Evolutionary conservation across 2,113 vertebrate species (phyloP).

Genomic region (Oryzias celebensis): DNA sequence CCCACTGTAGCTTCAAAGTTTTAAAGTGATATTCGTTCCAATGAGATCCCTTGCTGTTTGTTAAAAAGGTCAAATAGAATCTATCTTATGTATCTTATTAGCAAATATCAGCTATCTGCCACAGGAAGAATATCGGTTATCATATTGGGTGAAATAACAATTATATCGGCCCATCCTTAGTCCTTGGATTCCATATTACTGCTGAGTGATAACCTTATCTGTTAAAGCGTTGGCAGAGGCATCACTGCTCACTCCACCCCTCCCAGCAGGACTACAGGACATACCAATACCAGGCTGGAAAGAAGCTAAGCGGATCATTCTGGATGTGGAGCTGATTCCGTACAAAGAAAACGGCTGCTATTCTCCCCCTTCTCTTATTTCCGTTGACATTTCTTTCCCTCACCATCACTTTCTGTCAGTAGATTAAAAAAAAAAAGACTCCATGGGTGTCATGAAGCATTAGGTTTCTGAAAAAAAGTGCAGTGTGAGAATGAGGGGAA

Average conservation of each 20-base stretch:
- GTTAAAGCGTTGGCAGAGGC: slow-evolving; percentile 15
- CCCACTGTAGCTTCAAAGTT: too few relatives aligned
- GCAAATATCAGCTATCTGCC: too few relatives aligned
- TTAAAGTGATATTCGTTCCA: too few relatives aligned
- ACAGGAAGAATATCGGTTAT: too few relatives aligned
- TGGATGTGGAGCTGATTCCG: slow-evolving; percentile 41
- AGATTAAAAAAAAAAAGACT: slow-evolving; percentile 62
- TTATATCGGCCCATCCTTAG: too few relatives aligned
- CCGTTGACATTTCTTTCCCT: slow-evolving; percentile 14
- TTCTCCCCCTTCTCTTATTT: slow-evolving; percentile 7
- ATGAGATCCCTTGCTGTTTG: too few relatives aligned
- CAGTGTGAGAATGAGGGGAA: slow-evolving; percentile 28
- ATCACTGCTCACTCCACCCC: slow-evolving; percentile 14
- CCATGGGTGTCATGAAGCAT: slow-evolving; percentile 61
- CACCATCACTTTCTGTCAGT: slow-evolving; percentile 45
- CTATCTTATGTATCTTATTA: too few relatives aligned
- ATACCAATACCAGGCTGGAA: slow-evolving; percentile 17
- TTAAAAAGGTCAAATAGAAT: too few relatives aligned
- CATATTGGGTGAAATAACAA: too few relatives aligned
- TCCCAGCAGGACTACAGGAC: slow-evolving; percentile 19
- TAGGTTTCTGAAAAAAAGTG: slow-evolving; percentile 38
- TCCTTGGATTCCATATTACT: neutral
- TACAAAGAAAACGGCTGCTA: slow-evolving; percentile 34
- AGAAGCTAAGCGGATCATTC: slow-evolving; percentile 44
- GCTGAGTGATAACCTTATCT: slow-evolving; percentile 23